Conservation (phyloP, 2,113 vertebrate genomes). For the Ceyx melanurus region DNA sequence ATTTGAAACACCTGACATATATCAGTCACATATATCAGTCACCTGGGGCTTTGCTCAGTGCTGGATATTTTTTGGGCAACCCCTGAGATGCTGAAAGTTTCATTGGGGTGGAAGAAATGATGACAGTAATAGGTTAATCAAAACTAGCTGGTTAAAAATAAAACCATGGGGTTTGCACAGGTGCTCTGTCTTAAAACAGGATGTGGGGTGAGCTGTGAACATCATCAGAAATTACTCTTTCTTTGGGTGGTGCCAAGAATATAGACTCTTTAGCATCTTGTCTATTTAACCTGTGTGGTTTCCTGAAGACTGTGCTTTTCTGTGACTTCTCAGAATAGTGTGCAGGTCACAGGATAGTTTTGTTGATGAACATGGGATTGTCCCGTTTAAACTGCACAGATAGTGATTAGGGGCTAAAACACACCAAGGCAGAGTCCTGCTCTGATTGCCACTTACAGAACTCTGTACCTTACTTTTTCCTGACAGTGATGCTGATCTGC, state of each 20-base stretch:
- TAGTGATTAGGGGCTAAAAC: background rate
- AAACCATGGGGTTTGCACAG: background rate
- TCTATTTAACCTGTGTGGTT: slow-evolving; percentile 49
- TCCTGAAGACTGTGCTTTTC: slow-evolving; percentile 19
- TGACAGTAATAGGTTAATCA: slow-evolving; percentile 1
- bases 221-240: background rate
- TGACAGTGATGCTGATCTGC: background rate
- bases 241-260: slow-evolving; percentile 7
- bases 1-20: background rate
- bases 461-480: background rate
- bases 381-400: background rate
- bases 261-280: background rate
- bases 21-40: background rate
- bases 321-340: slow-evolving; percentile 14
- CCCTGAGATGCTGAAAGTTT: background rate
- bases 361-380: background rate
- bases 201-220: slow-evolving; percentile 40
- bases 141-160: slow-evolving; percentile 20
- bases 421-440: background rate
- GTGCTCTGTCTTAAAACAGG: slow-evolving; percentile 44
- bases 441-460: background rate
- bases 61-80: background rate
- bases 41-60: background rate
- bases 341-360: background rate
- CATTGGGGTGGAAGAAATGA: background rate